phyloP scores from a whole-genome alignment of 2,113 vertebrate species.

The Thalassoma bifasciatum region DNA sequence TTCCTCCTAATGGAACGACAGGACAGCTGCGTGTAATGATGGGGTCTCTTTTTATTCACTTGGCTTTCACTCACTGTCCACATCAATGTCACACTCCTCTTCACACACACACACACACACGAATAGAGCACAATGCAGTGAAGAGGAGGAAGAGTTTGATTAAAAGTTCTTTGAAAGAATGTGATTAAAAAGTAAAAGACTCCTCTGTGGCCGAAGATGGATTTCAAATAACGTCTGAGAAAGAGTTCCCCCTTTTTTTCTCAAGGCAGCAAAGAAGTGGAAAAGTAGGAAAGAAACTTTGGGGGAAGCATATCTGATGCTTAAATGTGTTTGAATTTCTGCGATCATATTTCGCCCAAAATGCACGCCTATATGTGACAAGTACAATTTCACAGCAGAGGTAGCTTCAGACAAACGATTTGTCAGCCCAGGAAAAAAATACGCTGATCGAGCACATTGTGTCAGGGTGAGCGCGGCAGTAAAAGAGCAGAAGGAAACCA shows the following conservation, averaged over 20 bases:
- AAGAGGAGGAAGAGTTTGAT: constrained; percentile 39
- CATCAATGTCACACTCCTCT: constrained; percentile 54
- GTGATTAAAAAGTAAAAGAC: constrained; percentile 67
- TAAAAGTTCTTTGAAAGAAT: constrained; percentile 44
- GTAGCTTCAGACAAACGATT: constrained; percentile 57
- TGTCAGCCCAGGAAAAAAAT: constrained; percentile 32
- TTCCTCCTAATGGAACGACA: constrained; percentile 64
- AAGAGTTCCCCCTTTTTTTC: constrained; percentile 34
- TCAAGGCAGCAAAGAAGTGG: constrained; percentile 38
- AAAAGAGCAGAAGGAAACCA: background rate
- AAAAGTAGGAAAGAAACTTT: constrained; percentile 27
- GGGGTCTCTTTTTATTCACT: constrained; percentile 63
- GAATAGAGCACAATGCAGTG: constrained; percentile 4
- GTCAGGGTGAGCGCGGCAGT: constrained; percentile 6
- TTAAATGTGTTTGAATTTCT: constrained; percentile 32
- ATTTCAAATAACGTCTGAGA: constrained; percentile 52
- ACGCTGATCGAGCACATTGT: constrained; percentile 68
- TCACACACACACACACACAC: constrained; percentile 3
- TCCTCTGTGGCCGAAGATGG: constrained; percentile 41
- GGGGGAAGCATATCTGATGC: constrained; percentile 4
- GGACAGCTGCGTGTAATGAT: constrained; percentile 59
- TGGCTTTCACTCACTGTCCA: constrained; percentile 66
- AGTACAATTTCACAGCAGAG: constrained; percentile 76
- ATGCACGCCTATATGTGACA: constrained; percentile 54
- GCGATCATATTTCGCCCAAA: constrained; percentile 57